Evolutionary conservation across 2,113 vertebrate species (phyloP).

Genomic region (Oxyura jamaicensis): DNA sequence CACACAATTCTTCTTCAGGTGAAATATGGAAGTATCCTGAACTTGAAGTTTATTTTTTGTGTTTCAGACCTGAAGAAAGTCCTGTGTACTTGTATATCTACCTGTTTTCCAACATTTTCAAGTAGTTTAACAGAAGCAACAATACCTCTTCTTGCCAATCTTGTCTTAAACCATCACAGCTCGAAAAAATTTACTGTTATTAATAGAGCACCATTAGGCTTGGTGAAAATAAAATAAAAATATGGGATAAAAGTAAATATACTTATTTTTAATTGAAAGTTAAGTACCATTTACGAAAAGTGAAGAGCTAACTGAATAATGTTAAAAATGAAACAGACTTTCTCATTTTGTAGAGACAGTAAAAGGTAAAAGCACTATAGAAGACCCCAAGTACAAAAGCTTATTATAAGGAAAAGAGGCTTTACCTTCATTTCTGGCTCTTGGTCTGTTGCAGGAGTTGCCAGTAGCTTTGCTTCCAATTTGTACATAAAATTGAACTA

Average conservation of each 20-base stretch:
- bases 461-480: constrained; percentile 93
- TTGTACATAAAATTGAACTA: constrained; percentile 95
- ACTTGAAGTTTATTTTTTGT: background rate
- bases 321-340: background rate
- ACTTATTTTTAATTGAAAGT: background rate
- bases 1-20: background rate
- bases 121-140: background rate
- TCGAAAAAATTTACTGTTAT: background rate
- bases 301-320: background rate
- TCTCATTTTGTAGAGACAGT: background rate
- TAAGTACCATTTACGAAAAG: background rate
- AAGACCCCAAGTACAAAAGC: background rate
- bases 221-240: background rate
- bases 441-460: constrained; percentile 89
- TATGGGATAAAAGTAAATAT: background rate
- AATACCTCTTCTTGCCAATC: background rate
- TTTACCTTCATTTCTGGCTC: constrained; percentile 95
- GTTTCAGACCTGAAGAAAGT: background rate
- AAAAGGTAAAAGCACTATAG: background rate
- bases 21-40: background rate
- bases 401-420: background rate
- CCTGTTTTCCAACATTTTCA: background rate
- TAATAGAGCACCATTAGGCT: background rate
- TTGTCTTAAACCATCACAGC: background rate
- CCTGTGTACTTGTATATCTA: background rate